A percentile compares a stretch with the other conserved stretches of the same genome.
phyloP scores from a whole-genome alignment of 2,888 invertebrate species.

The Tenthredo scrophulariae region DNA sequence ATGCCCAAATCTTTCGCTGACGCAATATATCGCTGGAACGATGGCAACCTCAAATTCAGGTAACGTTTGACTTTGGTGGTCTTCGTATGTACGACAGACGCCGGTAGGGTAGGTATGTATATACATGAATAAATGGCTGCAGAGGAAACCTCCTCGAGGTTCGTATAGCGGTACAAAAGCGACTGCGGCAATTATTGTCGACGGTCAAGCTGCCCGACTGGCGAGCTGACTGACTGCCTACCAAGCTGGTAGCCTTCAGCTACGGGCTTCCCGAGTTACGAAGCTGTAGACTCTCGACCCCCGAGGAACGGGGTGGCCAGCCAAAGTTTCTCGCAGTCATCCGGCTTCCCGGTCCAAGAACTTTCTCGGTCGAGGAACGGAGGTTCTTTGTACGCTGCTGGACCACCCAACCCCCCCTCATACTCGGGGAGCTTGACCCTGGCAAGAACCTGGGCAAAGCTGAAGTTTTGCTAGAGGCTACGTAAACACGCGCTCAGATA shows the following conservation, averaged over 20 bases:
- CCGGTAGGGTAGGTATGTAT: background rate
- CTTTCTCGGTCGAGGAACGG: constrained; percentile 37
- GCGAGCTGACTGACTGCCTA: constrained; percentile 22
- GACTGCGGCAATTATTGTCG: constrained; percentile 47
- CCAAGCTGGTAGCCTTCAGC: constrained; percentile 27
- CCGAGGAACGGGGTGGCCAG: constrained; percentile 44
- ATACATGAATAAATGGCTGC: constrained; percentile 34
- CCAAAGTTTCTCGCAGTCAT: constrained; percentile 47
- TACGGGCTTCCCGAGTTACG: constrained; percentile 41
- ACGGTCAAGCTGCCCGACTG: constrained; percentile 37
- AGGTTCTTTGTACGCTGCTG: constrained; percentile 41
- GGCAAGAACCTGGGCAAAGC: constrained; percentile 39
- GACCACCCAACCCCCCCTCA: constrained; percentile 12
- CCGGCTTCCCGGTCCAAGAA: constrained; percentile 50
- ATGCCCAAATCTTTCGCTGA: background rate
- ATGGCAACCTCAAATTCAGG: background rate
- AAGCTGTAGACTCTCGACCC: constrained; percentile 31
- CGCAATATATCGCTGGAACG: background rate
- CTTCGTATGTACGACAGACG: constrained; percentile 7
- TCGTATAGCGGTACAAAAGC: constrained; percentile 39
- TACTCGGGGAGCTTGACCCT: constrained; percentile 43
- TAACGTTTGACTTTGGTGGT: constrained; percentile 33
- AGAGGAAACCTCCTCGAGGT: constrained; percentile 36
- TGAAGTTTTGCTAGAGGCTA: constrained; percentile 39
- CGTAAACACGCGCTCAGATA: constrained; percentile 45